Evolutionary conservation across 2,888 invertebrate genomes (phyloP), one percentile per base, ranked within the genome.

Genomic region (Coelinius sp.): DNA sequence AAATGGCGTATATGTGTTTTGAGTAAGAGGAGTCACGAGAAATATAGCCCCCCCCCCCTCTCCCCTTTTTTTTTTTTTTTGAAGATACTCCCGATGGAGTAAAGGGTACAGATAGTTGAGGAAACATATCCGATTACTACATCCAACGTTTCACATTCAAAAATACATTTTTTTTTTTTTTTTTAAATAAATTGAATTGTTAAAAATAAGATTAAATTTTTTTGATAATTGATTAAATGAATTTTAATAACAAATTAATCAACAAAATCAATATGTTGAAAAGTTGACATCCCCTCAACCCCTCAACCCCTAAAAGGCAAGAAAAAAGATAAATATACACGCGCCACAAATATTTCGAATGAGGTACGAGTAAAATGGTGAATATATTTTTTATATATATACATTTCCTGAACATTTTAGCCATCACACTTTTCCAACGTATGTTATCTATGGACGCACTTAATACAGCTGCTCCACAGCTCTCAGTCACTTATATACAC

Each of bases 371-470:
- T 27, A 41, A 38, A 38, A 68, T 35, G 44, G 67, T 41, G 41
- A 22, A 14, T 38, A 59, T 35, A 14, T 27, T 17, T 52, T 27
- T 62, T 69, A 38, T 70, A 56, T 59, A 31, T 59, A 20, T 59
- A 59, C 38, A 62, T 63, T 31, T 31, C 17, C 59, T n/a, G 12
- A 27, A 27, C 41, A 38, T 67, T 72, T 72, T 53, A 72, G 64
- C 64, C 53, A 52, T 41, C 68, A 44, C 68, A 68, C 53, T 72
- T 70, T 65, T 72, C 59, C 62, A 20, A 69, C 73, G 72, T 70
- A 75, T 75, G 80, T 86, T 86, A 87, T 87, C 86, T 86, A 87
- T 86, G 84, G 85, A 80, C 85, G 84, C 86, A 86, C 86, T 87
- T 87, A 87, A 85, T 84, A 83, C 86, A 84, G 83, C 84, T 83